Evolutionary conservation across 2,888 invertebrate species (phyloP).

Genomic region (Spodoptera exigua): DNA sequence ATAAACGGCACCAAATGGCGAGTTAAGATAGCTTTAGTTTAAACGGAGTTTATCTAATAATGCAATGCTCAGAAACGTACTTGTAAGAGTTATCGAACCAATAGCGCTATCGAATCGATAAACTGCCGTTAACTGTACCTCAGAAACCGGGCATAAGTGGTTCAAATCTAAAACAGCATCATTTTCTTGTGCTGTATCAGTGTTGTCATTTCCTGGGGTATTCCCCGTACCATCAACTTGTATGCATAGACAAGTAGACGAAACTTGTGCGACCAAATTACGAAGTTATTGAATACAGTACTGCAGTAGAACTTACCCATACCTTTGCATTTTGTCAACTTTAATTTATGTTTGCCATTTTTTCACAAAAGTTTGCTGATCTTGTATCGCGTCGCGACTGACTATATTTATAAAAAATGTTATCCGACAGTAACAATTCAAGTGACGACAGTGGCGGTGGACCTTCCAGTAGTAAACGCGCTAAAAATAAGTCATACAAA

Average conservation of each 20-base stretch:
- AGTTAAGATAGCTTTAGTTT: no score
- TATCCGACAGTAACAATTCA: not conserved
- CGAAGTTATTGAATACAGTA: not conserved
- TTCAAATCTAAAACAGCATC: no score
- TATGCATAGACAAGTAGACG: not conserved
- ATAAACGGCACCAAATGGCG: no score
- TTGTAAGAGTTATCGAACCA: no score
- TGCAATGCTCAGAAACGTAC: no score
- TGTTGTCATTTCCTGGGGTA: not conserved
- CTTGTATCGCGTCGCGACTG: not conserved
- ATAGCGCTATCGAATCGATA: no score
- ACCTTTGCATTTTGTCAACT: not conserved
- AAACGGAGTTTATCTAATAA: no score
- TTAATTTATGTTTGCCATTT: not conserved
- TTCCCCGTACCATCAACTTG: not conserved
- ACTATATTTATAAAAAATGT: not conserved
- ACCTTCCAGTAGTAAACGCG: not conserved
- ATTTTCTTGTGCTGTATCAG: no score
- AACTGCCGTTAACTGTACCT: no score
- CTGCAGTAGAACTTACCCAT: not conserved
- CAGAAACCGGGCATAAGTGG: no score
- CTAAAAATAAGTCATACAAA: slow-evolving; percentile 6
- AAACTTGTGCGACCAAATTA: not conserved
- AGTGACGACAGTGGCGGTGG: not conserved
- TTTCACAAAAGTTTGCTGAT: not conserved